Conservation (phyloP, 2,797 vertebrate species). For the Sciurus carolinensis region DNA sequence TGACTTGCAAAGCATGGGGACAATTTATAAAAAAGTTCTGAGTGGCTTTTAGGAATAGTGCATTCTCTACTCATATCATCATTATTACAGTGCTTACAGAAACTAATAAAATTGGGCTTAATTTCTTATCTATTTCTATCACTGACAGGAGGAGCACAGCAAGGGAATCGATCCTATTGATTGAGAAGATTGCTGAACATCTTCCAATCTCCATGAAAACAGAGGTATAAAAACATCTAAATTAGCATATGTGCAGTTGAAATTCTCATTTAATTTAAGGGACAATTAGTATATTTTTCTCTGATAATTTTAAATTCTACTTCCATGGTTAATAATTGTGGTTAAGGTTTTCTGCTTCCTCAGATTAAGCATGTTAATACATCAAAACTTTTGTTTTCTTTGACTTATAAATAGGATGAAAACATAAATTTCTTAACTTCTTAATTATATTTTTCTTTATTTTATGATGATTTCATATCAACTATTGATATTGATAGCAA, state of each 20-base stretch:
- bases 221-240: conserved; percentile 15
- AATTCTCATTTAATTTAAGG: conserved; percentile 75
- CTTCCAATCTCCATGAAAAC: conserved; percentile 46
- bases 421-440: conserved; percentile 77
- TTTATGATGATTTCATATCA: conserved; percentile 46
- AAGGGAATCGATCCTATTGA: conserved; percentile 60
- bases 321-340: conserved; percentile 74
- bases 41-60: conserved; percentile 8
- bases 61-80: not conserved
- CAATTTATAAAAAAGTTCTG: not conserved
- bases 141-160: not conserved
- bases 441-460: conserved; percentile 73
- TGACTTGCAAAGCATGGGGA: not conserved
- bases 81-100: conserved; percentile 18
- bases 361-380: conserved; percentile 76
- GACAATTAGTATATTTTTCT: conserved; percentile 72
- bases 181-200: conserved; percentile 48
- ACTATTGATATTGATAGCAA: not conserved
- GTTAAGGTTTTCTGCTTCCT: conserved; percentile 74
- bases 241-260: conserved; percentile 18
- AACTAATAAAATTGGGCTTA: conserved; percentile 76
- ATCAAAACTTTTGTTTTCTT: conserved; percentile 80
- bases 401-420: conserved; percentile 73
- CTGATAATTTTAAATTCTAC: conserved; percentile 82
- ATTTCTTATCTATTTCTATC: conserved; percentile 54